A percentile compares a stretch with the other conserved stretches of the same genome.
These are phyloP conservation scores for Listrodromus nycthemerus DNA, from an alignment of 2,888 invertebrate genomes.

Conservation along the genomic window DNA sequence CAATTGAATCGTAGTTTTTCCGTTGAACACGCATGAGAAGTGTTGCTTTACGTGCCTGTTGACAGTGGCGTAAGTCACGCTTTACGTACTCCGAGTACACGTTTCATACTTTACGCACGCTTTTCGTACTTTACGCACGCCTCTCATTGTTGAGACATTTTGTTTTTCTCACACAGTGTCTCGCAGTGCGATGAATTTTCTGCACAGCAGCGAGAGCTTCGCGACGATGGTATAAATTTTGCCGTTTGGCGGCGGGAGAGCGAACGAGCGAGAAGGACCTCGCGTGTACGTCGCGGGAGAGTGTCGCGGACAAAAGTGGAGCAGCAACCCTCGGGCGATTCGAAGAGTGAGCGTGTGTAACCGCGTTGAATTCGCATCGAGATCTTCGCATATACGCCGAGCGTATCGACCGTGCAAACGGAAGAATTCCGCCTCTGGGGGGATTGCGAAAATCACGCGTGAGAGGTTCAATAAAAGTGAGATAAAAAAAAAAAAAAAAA, in stretches of 20 bases:
- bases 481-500: not conserved
- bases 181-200: constrained; percentile 6
- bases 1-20: not conserved
- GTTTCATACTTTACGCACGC: no score
- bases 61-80: no score
- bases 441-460: constrained; percentile 43
- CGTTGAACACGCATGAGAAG: no score
- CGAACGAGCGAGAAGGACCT: constrained; percentile 33
- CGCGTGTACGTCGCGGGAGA: constrained; percentile 59
- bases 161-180: not conserved
- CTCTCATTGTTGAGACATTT: not conserved
- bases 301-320: constrained; percentile 75
- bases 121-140: no score
- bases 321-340: constrained; percentile 75
- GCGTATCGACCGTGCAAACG: constrained; percentile 43
- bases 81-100: no score
- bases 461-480: constrained; percentile 27
- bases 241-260: constrained; percentile 24
- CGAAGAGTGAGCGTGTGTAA: constrained; percentile 54
- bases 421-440: constrained; percentile 35
- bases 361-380: constrained; percentile 63
- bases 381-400: constrained; percentile 37
- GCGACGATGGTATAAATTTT: constrained; percentile 23
- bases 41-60: no score
- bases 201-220: not conserved